A percentile compares a stretch with the other conserved stretches of the same genome.
Evolutionary conservation across 2,113 vertebrate species (phyloP).

Genomic region (Eolophus roseicapilla): DNA sequence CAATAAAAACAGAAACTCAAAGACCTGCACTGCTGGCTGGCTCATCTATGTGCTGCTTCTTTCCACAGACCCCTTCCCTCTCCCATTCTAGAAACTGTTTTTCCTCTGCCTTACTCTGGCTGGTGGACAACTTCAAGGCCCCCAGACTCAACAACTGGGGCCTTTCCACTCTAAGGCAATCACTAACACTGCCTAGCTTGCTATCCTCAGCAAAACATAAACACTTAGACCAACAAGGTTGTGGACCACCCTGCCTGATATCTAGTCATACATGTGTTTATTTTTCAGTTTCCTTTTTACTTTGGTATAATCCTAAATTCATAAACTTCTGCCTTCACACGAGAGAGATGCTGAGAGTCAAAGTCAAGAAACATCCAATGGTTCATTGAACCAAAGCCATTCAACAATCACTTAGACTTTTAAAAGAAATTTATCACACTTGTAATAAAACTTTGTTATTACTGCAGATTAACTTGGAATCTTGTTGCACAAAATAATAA

Average conservation of each 20-base stretch:
- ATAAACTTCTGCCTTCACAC: neutral
- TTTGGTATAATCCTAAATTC: neutral
- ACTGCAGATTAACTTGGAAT: neutral
- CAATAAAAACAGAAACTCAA: neutral
- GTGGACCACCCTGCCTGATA: slow-evolving; percentile 14
- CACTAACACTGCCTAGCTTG: neutral
- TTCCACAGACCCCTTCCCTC: neutral
- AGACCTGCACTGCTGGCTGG: neutral
- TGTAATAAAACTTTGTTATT: neutral
- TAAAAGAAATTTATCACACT: neutral
- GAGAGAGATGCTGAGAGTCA: neutral
- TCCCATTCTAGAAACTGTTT: neutral
- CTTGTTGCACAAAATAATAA: neutral
- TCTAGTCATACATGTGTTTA: neutral
- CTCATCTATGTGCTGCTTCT: neutral
- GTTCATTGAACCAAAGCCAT: neutral
- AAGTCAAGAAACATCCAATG: neutral
- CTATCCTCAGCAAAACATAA: neutral
- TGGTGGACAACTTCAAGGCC: neutral
- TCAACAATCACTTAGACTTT: neutral
- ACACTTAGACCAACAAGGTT: neutral
- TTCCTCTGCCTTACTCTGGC: neutral
- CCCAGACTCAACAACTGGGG: neutral
- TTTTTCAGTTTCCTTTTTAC: neutral
- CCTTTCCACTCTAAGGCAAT: neutral